Evolutionary conservation across 2,797 vertebrate species (phyloP), one percentile per base, ranked within the genome.

Genomic region (Takifugu rubripes): DNA sequence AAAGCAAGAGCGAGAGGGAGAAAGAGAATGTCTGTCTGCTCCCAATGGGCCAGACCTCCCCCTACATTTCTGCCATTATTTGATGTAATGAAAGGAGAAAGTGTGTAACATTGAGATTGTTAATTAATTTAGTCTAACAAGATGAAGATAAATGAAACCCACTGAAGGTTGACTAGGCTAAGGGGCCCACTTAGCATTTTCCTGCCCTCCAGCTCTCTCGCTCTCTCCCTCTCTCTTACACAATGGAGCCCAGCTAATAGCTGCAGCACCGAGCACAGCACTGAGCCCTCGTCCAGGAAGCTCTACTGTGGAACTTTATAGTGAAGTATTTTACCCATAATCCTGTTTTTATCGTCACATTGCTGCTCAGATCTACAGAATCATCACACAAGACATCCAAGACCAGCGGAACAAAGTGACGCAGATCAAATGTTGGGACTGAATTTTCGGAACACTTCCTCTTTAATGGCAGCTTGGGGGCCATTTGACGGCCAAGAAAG

Each of bases 41-140:
- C 89, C 89, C 88, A 83, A 77, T 84, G 81, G 89, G 85, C 81
- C 85, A 85, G 84, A 88, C 87, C 88, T 88, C 89, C 88, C 93
- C 87, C 89, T 88, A 81, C 89, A 92, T 91, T 90, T 84, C 81
- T 90, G 84, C 90, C 89, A 94, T 95, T 97, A 97, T 95, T 94
- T 97, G 94, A 97, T 94, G 94, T 98, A 96, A 97, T 96, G 94
- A 96, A 97, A 98, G 95, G 93, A 93, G 94, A 96, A 96, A 96
- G 93, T 93, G 91, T 94, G 93, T 92, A 94, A 93, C 92, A 94
- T 87, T 91, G 93, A 98, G 92, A 95, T 94, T 95, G 94, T 94
- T 98, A 97, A 97, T 98, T 98, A 95, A 96, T 96, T 96, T 97
- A 95, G 90, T 91, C 91, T 95, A 96, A 97, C 94, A 95, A 94